Evolutionary conservation across 2,888 invertebrate genomes (phyloP).

Genomic region (Dexiosoma caninum): DNA sequence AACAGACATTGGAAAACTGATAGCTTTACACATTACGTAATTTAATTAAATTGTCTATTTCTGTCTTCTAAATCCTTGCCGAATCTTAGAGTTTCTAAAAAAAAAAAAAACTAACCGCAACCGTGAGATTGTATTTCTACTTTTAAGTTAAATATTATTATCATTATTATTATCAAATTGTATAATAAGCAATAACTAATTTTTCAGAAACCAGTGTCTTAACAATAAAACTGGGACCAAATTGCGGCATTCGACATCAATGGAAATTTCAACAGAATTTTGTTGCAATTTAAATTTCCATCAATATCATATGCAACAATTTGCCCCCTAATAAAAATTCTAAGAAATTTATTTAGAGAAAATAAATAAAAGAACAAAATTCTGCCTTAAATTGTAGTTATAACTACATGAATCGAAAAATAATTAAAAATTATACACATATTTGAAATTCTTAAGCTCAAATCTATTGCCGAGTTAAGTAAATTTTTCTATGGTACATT

Average conservation of each 20-base stretch:
- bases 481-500: neutral
- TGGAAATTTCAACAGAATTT: no score
- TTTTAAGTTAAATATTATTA: neutral
- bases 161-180: neutral
- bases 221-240: no score
- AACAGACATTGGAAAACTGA: no score
- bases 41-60: neutral
- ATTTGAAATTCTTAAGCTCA: conserved; percentile 54
- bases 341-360: neutral
- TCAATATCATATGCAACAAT: no score
- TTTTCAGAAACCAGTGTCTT: conserved; percentile 54
- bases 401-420: neutral
- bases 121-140: neutral
- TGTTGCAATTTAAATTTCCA: no score
- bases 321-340: neutral
- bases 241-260: no score
- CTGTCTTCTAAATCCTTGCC: no score
- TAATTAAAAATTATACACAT: neutral
- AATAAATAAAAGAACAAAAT: neutral
- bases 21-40: neutral
- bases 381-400: conserved; percentile 53
- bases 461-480: conserved; percentile 52
- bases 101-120: no score
- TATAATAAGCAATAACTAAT: neutral
- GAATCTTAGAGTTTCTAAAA: neutral